phyloP scores from a whole-genome alignment of 2,797 vertebrate species.

The Melanogrammus aeglefinus region DNA sequence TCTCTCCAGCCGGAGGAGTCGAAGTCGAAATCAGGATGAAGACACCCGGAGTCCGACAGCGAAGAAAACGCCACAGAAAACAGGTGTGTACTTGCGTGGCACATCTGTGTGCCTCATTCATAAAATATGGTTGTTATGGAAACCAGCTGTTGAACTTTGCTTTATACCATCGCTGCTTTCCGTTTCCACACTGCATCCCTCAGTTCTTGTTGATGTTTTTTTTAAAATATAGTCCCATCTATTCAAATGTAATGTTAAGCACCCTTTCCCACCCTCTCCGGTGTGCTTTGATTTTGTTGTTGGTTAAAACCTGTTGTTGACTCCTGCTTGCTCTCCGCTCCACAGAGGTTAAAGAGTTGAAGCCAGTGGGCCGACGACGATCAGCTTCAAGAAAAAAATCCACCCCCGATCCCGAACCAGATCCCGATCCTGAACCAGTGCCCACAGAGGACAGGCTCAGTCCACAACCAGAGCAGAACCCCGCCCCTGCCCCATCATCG shows the following conservation, averaged over 20 bases:
- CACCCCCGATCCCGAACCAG: conserved; percentile 23
- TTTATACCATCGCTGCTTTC: background rate
- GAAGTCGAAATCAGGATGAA: conserved; percentile 87
- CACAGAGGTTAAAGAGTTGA: conserved; percentile 70
- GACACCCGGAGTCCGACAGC: conserved; percentile 85
- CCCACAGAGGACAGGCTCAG: background rate
- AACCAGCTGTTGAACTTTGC: conserved; percentile 1
- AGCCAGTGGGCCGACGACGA: conserved; percentile 62
- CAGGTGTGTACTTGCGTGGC: conserved; percentile 72
- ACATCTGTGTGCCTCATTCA: background rate
- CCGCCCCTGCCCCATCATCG: background rate
- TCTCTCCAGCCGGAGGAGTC: conserved; percentile 81
- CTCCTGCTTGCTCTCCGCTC: conserved; percentile 6
- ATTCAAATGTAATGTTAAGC: background rate
- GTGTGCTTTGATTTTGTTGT: too few relatives aligned
- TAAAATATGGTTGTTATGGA: conserved; percentile 5
- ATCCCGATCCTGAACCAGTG: background rate
- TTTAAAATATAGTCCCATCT: background rate
- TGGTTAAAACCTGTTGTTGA: background rate
- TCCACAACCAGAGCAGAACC: conserved; percentile 10
- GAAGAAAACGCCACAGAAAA: conserved; percentile 74
- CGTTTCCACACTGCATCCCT: background rate
- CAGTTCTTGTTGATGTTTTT: background rate
- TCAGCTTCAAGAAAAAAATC: conserved; percentile 55
- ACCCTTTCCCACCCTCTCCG: background rate